phyloP scores from a whole-genome alignment of 2,888 invertebrate genomes.

The Acrocera orbiculus region DNA sequence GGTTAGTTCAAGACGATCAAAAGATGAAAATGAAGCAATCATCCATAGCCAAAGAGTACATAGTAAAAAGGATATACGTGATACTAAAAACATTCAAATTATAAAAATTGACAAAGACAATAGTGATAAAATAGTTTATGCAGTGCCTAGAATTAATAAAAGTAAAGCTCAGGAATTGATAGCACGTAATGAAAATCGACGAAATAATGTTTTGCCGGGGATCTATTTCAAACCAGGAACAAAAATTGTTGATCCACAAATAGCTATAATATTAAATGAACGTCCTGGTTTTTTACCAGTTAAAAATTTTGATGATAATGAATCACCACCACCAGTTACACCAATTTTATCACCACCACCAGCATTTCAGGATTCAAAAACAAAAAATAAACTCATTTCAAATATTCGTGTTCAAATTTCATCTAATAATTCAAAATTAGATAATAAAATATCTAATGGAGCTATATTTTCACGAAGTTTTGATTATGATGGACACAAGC shows the following conservation, averaged over 20 bases:
- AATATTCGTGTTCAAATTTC: conserved; percentile 16
- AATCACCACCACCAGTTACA: conserved; percentile 45
- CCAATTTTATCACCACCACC: conserved; percentile 53
- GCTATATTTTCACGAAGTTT: conserved; percentile 32
- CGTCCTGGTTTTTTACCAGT: conserved; percentile 31
- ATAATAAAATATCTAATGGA: conserved; percentile 17
- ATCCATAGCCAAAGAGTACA: conserved; percentile 17
- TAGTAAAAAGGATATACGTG: conserved; percentile 18
- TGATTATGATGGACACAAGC: conserved; percentile 28
- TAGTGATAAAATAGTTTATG: conserved; percentile 14
- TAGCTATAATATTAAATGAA: conserved; percentile 27
- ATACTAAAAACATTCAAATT: conserved; percentile 19
- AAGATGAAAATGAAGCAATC: conserved; percentile 21
- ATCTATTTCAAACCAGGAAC: conserved; percentile 24
- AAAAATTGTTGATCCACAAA: conserved; percentile 26
- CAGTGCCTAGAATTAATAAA: conserved; percentile 20
- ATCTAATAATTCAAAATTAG: conserved; percentile 11
- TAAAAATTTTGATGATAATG: conserved; percentile 23
- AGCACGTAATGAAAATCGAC: conserved; percentile 25
- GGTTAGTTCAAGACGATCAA: conserved; percentile 28
- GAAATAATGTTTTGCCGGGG: conserved; percentile 10
- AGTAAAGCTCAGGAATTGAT: conserved; percentile 31
- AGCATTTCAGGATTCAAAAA: conserved; percentile 43
- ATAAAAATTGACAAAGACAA: conserved; percentile 20
- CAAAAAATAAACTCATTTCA: conserved; percentile 13